phyloP scores from a whole-genome alignment of 2,888 invertebrate species.

The Lacanobia wlatinum region DNA sequence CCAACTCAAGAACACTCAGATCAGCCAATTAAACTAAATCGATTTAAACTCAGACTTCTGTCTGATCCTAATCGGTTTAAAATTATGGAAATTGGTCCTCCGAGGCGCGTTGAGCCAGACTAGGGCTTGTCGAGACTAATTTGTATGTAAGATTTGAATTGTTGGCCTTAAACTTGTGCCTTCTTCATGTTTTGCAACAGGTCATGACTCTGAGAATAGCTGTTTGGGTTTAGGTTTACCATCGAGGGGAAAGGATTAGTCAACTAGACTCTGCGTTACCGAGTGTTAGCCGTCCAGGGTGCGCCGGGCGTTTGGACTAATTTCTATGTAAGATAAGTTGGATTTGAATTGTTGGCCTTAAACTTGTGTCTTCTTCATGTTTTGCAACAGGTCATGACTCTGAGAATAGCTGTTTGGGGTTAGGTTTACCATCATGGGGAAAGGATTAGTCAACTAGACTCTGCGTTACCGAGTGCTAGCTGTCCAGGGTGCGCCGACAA shows the following conservation, averaged over 20 bases:
- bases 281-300: no score
- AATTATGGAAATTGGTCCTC: conserved; percentile 45
- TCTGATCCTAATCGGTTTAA: conserved; percentile 27
- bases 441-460: no score
- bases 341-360: conserved; percentile 12
- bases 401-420: no score
- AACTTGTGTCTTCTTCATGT: conserved; percentile 9
- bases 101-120: not conserved
- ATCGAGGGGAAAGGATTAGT: no score
- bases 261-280: no score
- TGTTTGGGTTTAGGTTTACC: no score
- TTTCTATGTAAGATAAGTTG: conserved; percentile 14
- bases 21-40: conserved; percentile 24
- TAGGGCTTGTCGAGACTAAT: conserved; percentile 2
- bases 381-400: no score
- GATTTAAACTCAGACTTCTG: conserved; percentile 18
- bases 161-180: conserved; percentile 13
- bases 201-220: no score
- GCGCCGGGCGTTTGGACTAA: not conserved
- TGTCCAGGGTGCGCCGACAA: no score
- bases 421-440: no score
- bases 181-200: no score
- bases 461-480: no score
- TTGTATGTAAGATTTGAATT: conserved; percentile 16
- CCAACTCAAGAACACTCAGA: conserved; percentile 21